Percentiles rank a stretch among this genome's conserved stretches.
Evolutionary conservation across 2,797 vertebrate species (phyloP).

Genomic region (Gastrophryne carolinensis): DNA sequence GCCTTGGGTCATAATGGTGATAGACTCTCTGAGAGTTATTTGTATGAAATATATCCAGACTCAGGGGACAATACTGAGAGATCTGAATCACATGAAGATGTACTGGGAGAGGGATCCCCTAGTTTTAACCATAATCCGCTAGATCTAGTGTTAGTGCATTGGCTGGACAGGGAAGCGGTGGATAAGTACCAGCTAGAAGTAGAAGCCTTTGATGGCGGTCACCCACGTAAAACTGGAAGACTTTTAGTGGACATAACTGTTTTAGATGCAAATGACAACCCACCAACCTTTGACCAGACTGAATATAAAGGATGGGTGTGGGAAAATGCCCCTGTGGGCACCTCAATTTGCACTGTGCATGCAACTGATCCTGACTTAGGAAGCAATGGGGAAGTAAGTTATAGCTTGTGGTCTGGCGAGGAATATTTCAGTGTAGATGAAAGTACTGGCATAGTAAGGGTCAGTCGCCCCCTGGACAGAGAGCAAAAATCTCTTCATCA

Average conservation of each 20-base stretch:
- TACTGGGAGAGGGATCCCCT: not conserved
- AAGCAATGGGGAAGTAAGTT: conserved; percentile 76
- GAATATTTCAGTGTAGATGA: conserved; percentile 76
- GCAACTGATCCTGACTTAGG: conserved; percentile 83
- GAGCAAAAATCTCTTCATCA: conserved; percentile 78
- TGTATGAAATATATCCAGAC: not conserved
- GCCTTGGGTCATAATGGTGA: not conserved
- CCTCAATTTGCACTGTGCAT: conserved; percentile 75
- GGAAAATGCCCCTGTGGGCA: conserved; percentile 73
- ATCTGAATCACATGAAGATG: conserved; percentile 27
- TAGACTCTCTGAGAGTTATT: not conserved
- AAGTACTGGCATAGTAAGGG: conserved; percentile 74
- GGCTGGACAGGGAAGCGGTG: conserved; percentile 76
- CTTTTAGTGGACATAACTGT: conserved; percentile 74
- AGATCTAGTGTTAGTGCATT: conserved; percentile 75
- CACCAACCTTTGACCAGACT: conserved; percentile 77
- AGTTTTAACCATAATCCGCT: conserved; percentile 58
- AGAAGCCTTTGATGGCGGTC: conserved; percentile 86
- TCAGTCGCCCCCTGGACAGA: conserved; percentile 80
- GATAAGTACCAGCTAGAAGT: conserved; percentile 75
- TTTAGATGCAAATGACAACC: conserved; percentile 90
- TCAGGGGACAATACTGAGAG: conserved; percentile 8
- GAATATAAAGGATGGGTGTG: conserved; percentile 77
- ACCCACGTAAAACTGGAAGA: conserved; percentile 73
- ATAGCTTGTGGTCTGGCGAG: conserved; percentile 66